phyloP scores from a whole-genome alignment of 2,113 vertebrate species.

The Marcusenius ussheri region DNA sequence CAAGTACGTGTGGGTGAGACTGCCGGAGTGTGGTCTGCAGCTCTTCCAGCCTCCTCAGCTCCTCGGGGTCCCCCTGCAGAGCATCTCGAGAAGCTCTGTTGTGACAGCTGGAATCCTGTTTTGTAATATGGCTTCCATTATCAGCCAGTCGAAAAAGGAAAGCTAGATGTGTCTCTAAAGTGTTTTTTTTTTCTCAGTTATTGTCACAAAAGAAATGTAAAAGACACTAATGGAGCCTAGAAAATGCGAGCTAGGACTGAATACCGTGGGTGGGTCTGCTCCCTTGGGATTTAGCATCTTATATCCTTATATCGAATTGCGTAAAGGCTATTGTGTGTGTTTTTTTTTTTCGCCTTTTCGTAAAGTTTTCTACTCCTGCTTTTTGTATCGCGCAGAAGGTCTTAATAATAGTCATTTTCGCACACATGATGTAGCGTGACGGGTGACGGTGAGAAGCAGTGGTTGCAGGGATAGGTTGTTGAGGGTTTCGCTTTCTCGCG shows the following conservation, averaged over 20 bases:
- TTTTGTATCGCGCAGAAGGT: background rate
- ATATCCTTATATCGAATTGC: background rate
- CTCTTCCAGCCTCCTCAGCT: background rate
- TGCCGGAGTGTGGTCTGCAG: too few species aligned
- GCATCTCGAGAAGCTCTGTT: background rate
- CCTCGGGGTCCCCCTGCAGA: background rate
- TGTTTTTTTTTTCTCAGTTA: background rate
- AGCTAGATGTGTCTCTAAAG: background rate
- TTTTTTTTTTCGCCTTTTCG: background rate
- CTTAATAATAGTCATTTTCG: conserved; percentile 11
- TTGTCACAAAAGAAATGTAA: background rate
- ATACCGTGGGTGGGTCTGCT: background rate
- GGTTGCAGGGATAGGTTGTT: background rate
- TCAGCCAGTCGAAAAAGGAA: background rate
- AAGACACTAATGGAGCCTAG: conserved; percentile 13
- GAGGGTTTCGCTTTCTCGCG: background rate
- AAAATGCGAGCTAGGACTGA: background rate
- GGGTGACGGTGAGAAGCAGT: background rate
- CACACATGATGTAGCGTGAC: background rate
- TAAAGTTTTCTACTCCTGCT: background rate
- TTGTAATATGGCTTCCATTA: conserved; percentile 6
- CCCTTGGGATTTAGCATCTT: background rate
- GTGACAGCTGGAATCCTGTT: conserved; percentile 11
- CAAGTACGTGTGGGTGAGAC: background rate
- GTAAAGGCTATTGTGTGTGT: background rate